phyloP scores from a whole-genome alignment of 2,797 vertebrate species.

The Poeciliopsis infans region DNA sequence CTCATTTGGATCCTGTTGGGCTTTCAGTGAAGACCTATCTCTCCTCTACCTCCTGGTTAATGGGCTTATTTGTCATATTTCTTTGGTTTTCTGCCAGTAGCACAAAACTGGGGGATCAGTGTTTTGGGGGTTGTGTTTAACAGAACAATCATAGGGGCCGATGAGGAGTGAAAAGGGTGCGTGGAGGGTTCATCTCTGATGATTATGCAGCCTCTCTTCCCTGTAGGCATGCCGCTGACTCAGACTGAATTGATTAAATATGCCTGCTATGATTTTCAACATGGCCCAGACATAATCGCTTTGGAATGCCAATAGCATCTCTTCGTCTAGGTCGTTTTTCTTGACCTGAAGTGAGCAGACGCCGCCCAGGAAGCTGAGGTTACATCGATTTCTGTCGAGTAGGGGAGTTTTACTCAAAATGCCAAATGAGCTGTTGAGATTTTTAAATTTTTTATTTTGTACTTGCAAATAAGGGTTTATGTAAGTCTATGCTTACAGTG shows the following conservation, averaged over 20 bases:
- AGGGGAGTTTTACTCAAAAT: constrained; percentile 31
- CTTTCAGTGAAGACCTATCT: constrained; percentile 35
- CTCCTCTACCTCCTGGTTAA: constrained; percentile 33
- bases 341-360: constrained; percentile 33
- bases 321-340: constrained; percentile 41
- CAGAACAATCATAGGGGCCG: constrained; percentile 23
- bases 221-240: constrained; percentile 26
- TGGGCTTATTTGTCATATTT: constrained; percentile 50
- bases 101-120: constrained; percentile 43
- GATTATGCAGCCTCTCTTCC: constrained; percentile 40
- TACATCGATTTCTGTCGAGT: constrained; percentile 30
- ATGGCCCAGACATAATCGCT: constrained; percentile 44
- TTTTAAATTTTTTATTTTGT: too few relatives aligned
- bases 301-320: constrained; percentile 44
- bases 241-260: constrained; percentile 59
- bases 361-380: constrained; percentile 11
- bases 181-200: constrained; percentile 24
- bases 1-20: constrained; percentile 20
- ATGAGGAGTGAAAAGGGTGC: constrained; percentile 6
- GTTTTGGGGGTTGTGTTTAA: constrained; percentile 37
- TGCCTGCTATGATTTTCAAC: constrained; percentile 52
- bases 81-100: constrained; percentile 47
- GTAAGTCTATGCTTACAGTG: constrained; percentile 22
- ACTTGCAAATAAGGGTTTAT: constrained; percentile 6
- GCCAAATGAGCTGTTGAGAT: constrained; percentile 15